These are phyloP conservation scores for Enteromius mattozi DNA, from an alignment of 2,797 vertebrate species.

Conservation along the genomic window DNA sequence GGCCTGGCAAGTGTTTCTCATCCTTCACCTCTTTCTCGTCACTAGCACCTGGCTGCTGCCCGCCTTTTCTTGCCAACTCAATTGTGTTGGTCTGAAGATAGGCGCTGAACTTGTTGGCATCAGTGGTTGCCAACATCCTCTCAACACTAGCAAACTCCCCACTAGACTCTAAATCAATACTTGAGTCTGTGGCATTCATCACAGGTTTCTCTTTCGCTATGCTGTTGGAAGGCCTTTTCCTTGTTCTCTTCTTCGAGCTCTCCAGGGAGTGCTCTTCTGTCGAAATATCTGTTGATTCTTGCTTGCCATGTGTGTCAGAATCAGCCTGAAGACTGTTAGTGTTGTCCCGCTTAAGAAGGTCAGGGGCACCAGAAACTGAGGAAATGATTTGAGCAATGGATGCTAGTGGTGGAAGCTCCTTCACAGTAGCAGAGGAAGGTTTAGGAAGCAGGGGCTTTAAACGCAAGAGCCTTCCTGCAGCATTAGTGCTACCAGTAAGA, in stretches of 20 bases:
- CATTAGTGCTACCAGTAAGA: conserved; percentile 67
- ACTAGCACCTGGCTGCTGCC: conserved; percentile 71
- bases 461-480: conserved; percentile 76
- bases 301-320: conserved; percentile 35
- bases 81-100: conserved; percentile 86
- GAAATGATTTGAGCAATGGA: conserved; percentile 98
- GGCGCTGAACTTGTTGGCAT: conserved; percentile 93
- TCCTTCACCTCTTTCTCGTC: conserved; percentile 79
- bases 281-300: conserved; percentile 38
- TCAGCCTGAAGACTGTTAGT: conserved; percentile 35
- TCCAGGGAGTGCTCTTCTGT: conserved; percentile 64
- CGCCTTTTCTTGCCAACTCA: conserved; percentile 76
- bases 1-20: conserved; percentile 67
- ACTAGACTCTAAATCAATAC: conserved; percentile 91
- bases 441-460: conserved; percentile 88
- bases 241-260: conserved; percentile 77
- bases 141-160: conserved; percentile 97
- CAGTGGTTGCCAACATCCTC: conserved; percentile 94
- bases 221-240: conserved; percentile 77
- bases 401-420: conserved; percentile 90
- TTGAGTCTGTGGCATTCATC: conserved; percentile 55
- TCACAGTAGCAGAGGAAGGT: conserved; percentile 66
- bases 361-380: conserved; percentile 89
- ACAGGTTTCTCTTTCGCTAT: conserved; percentile 74
- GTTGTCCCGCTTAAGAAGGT: conserved; percentile 59